Conservation (phyloP, 1,140 invertebrate genomes). For the Bilobella aurantiaca region DNA sequence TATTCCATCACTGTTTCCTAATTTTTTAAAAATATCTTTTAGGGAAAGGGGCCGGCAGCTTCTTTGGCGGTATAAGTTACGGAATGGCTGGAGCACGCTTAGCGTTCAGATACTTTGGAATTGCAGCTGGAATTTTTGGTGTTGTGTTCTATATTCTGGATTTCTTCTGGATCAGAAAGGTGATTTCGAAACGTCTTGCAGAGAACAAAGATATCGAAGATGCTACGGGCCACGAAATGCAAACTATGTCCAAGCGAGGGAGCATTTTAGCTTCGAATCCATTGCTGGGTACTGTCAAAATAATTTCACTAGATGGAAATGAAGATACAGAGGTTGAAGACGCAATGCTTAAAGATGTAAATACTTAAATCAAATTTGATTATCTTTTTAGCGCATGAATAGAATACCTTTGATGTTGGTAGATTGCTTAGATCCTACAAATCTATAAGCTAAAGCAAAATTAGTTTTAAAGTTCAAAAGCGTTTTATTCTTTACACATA, state of each 20-base stretch:
- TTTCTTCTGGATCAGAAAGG: constrained; percentile 55
- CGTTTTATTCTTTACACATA: no score
- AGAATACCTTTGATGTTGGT: no score
- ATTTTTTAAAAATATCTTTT: no score
- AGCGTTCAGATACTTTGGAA: constrained; percentile 64
- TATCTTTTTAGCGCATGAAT: no score
- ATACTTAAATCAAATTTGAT: no score
- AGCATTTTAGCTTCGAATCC: background rate
- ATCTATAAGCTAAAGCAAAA: no score
- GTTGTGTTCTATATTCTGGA: constrained; percentile 58
- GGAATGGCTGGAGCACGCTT: constrained; percentile 57
- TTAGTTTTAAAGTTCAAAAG: no score
- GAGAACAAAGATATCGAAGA: background rate
- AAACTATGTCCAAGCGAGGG: background rate
- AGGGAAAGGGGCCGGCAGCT: constrained; percentile 65
- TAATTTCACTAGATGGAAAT: background rate
- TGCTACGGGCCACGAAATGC: background rate
- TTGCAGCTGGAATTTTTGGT: constrained; percentile 55
- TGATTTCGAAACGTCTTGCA: constrained; percentile 16
- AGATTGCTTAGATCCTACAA: no score
- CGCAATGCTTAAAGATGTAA: no score
- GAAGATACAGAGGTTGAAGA: background rate
- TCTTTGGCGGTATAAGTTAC: constrained; percentile 65
- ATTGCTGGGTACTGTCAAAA: background rate
- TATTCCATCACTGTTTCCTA: no score